A percentile compares a stretch with the other conserved stretches of the same genome.
These are phyloP conservation scores for Chouioia cunea DNA, from an alignment of 2,888 invertebrate species.

Conservation along the genomic window DNA sequence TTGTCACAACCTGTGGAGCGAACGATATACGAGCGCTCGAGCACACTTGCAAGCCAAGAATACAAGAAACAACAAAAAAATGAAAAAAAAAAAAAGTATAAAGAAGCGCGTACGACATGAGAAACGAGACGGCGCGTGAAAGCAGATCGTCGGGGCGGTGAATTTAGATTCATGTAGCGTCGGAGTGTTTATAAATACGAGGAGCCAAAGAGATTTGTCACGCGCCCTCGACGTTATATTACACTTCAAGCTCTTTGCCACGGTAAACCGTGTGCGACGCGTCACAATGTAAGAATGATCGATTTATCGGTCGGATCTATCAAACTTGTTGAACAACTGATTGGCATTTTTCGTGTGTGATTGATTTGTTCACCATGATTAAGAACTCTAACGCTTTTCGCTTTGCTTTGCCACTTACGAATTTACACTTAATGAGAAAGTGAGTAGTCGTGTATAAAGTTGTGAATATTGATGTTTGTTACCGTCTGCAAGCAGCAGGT, in stretches of 20 bases:
- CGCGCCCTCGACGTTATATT: constrained; percentile 48
- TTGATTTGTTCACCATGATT: too few species aligned
- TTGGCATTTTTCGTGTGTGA: too few species aligned
- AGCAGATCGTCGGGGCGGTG: constrained; percentile 55
- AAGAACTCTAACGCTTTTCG: too few species aligned
- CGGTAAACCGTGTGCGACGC: too few species aligned
- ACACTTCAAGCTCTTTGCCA: constrained; percentile 18
- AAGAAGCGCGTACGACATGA: constrained; percentile 30
- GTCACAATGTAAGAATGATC: constrained; percentile 5
- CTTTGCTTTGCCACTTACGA: too few species aligned
- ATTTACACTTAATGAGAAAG: too few species aligned
- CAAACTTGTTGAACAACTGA: too few species aligned
- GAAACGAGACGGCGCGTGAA: constrained; percentile 46
- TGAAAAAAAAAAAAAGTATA: constrained; percentile 1
- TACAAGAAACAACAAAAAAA: constrained; percentile 1
- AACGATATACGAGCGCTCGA: background rate
- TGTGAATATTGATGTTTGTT: too few species aligned
- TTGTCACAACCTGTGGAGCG: too few species aligned
- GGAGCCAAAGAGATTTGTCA: constrained; percentile 64
- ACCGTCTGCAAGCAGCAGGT: too few species aligned
- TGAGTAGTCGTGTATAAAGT: too few species aligned
- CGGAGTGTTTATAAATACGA: constrained; percentile 66
- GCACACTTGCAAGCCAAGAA: background rate
- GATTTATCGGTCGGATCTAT: constrained; percentile 9
- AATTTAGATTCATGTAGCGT: constrained; percentile 64